Evolutionary conservation across 2,888 invertebrate genomes (phyloP).

Genomic region (Tipula unca): DNA sequence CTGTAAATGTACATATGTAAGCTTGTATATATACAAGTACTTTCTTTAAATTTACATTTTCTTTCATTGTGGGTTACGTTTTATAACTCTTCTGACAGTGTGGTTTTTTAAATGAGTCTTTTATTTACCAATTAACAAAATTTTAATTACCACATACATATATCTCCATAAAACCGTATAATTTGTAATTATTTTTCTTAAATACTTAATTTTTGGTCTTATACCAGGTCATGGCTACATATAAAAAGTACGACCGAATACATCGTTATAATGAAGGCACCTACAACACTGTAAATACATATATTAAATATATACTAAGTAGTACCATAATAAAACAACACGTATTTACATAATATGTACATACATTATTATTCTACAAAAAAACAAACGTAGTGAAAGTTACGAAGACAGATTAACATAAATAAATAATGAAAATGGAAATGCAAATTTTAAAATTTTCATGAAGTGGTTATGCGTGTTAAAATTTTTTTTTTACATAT

Average conservation of each 20-base stretch:
- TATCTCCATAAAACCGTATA: background rate
- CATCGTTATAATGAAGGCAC: background rate
- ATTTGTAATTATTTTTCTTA: background rate
- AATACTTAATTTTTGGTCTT: background rate
- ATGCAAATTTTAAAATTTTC: background rate
- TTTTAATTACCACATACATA: background rate
- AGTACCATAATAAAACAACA: background rate
- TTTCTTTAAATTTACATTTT: too few species aligned
- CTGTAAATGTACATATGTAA: too few species aligned
- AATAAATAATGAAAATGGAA: background rate
- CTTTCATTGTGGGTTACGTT: too few species aligned
- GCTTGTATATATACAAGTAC: too few species aligned
- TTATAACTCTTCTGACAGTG: too few species aligned
- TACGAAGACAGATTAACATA: background rate
- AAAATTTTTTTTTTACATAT: background rate
- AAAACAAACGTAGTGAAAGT: background rate
- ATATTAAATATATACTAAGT: background rate
- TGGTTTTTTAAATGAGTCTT: background rate
- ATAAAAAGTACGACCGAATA: background rate
- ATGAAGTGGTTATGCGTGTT: background rate
- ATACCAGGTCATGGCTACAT: background rate
- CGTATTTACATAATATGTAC: background rate
- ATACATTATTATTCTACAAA: background rate
- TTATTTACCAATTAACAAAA: background rate
- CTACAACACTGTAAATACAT: background rate